Evolutionary conservation across 2,113 vertebrate species (phyloP), one percentile per base, ranked within the genome.

Genomic region (Elgaria multicarinata): DNA sequence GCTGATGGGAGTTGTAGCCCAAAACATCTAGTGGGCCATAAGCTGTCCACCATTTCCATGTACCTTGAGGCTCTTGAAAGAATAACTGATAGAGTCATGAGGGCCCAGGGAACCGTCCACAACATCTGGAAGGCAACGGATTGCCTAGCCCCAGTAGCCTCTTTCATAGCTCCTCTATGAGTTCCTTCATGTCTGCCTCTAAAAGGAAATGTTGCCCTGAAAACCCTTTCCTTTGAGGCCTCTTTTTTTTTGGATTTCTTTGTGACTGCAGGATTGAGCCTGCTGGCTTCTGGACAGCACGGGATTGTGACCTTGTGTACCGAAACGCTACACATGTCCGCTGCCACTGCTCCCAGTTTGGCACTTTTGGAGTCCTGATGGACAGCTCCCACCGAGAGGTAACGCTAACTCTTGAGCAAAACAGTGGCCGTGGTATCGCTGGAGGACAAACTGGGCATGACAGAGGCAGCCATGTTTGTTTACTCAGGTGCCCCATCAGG

Each of bases 341-440:
- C 93, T 99, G 99, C 96, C 99, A 98, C 95, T 99, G 99, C 89
- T 98, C 98, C 92, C 98, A 97, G 94, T 97, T 99, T 10, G 99
- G 99, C 44, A 99, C 98, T 74, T 99, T 99, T 33, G 99, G 98
- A 1, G 98, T 99, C 69, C 97, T 99, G 86, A 99, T 99, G 99
- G 99, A 99, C 96, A 99, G 98, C 91, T 99, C 99, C 0, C 99
- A 99, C 44, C 97, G 99, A 96, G 99, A 99, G 98, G 99, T 99
- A 97, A 95, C n/a, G 8, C 0, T 2, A 58, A 28, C 50, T 74
- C 4, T 1, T 83, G n/a, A n/a, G n/a, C n/a, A n/a, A n/a, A n/a
- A n/a, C n/a, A n/a, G n/a, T n/a, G 36, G 13, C 20, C 55, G 2
- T 69, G 18, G n/a, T 39, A 53, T 77, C 71, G 10, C 4, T 20